Evolutionary conservation across 2,888 invertebrate genomes (phyloP).

Genomic region (Desoria tigrina): DNA sequence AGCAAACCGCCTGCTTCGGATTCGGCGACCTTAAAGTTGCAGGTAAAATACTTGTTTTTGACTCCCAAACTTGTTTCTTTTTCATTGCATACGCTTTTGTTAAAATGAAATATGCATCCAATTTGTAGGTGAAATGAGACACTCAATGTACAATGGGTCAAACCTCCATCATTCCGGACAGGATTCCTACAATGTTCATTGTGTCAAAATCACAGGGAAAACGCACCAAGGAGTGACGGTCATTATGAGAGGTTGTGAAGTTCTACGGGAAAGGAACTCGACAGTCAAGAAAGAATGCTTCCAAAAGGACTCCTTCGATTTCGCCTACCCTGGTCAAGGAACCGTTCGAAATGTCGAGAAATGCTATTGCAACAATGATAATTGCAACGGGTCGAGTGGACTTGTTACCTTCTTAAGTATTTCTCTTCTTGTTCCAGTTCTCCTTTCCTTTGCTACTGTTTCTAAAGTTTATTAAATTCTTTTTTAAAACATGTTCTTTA

Average conservation of each 20-base stretch:
- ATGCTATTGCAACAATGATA: slow-evolving; percentile 13
- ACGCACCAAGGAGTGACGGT: neutral
- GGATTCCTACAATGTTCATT: slow-evolving; percentile 5
- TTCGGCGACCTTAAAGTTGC: neutral
- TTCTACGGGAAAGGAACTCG: neutral
- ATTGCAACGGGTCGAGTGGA: neutral
- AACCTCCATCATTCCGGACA: neutral
- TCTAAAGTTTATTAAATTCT: no score
- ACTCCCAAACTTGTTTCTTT: no score
- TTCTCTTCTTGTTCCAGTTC: neutral
- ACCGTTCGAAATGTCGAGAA: neutral
- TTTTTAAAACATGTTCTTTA: no score
- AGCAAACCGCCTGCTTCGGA: neutral
- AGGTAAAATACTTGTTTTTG: neutral
- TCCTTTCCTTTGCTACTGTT: no score
- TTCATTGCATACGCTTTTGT: no score
- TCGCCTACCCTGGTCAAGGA: neutral
- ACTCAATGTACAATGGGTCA: neutral
- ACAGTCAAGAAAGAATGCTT: neutral
- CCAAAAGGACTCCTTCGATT: neutral
- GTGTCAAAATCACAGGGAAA: slow-evolving; percentile 6
- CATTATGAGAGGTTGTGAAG: neutral
- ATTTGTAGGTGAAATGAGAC: slow-evolving; percentile 7
- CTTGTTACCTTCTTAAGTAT: neutral
- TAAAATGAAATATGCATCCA: no score